Percentiles rank a stretch among this genome's conserved stretches.
Conservation (phyloP, 1,140 invertebrate species). For the Penaeus japonicus region DNA sequence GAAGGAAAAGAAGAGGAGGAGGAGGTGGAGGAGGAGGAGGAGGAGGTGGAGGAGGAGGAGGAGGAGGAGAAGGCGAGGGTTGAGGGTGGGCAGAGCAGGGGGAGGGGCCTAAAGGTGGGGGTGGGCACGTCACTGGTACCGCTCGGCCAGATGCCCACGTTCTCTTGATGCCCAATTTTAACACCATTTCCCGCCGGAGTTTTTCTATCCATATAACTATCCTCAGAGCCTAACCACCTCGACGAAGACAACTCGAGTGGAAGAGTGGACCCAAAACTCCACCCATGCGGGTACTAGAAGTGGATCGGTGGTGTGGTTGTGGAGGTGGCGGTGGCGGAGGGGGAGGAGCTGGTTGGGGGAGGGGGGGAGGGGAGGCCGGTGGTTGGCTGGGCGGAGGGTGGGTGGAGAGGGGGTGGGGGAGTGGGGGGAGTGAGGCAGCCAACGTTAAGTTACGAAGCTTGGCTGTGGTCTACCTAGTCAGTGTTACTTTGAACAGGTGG, state of each 20-base stretch:
- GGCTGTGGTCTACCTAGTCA: constrained; percentile 21
- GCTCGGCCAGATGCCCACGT: not conserved
- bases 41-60: not conserved
- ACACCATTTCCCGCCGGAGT: not conserved
- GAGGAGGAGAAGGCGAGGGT: not conserved
- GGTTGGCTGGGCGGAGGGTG: not conserved
- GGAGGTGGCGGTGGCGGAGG: constrained; percentile 15
- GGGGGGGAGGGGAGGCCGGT: not conserved
- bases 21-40: not conserved
- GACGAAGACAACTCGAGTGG: too few species aligned
- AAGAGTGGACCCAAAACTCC: not conserved
- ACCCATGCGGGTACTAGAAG: not conserved
- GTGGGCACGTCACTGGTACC: not conserved
- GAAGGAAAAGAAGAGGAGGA: not conserved
- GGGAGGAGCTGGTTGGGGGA: not conserved
- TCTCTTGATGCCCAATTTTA: not conserved
- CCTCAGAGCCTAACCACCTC: not conserved
- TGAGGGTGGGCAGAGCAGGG: not conserved
- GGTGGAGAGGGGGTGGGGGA: too few species aligned
- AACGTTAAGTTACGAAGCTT: not conserved
- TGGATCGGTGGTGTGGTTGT: not conserved
- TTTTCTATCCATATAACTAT: not conserved
- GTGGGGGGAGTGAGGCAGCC: not conserved
- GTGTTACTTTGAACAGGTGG: constrained; percentile 46
- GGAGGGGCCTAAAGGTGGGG: not conserved